These are phyloP conservation scores for Mnemiopsis leidyi DNA, from an alignment of 37 sponge, comb jelly and placozoan genomes.

Conservation along the genomic window DNA sequence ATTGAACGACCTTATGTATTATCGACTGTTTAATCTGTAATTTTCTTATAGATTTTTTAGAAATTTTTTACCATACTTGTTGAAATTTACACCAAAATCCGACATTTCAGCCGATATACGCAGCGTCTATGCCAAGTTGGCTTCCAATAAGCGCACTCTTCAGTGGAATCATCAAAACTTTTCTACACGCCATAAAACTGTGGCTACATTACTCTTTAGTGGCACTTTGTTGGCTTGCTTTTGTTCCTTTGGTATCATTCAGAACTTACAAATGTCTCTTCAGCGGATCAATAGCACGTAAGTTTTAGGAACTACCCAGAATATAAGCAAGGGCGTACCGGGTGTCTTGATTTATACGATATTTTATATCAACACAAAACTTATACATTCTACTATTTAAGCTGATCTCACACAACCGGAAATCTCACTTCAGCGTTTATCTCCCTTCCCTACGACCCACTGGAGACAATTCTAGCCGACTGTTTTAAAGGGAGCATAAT, in stretches of 20 bases:
- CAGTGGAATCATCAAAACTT: conserved; percentile 67
- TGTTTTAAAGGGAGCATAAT: conserved; percentile 77
- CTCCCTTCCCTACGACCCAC: background rate
- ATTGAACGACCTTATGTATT: too few relatives aligned
- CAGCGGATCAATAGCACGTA: background rate
- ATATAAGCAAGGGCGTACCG: too few relatives aligned
- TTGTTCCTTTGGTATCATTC: conserved; percentile 84
- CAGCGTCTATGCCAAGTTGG: conserved; percentile 77
- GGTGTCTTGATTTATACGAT: too few relatives aligned
- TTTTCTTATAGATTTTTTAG: too few relatives aligned
- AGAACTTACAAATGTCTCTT: conserved; percentile 54
- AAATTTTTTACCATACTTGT: too few relatives aligned
- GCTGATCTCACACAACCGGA: too few relatives aligned
- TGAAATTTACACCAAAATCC: too few relatives aligned
- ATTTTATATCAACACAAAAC: too few relatives aligned
- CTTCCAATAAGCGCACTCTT: conserved; percentile 72
- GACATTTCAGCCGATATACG: conserved; percentile 77
- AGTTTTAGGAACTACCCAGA: too few relatives aligned
- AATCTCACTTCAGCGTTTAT: conserved; percentile 7
- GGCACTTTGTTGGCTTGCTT: conserved; percentile 82
- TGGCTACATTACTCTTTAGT: conserved; percentile 86
- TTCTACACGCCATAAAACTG: conserved; percentile 65
- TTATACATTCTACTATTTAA: too few relatives aligned
- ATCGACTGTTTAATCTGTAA: too few relatives aligned
- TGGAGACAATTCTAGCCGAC: conserved; percentile 75